Conservation (phyloP, 2,113 vertebrate genomes). For the Pterocles orientalis region DNA sequence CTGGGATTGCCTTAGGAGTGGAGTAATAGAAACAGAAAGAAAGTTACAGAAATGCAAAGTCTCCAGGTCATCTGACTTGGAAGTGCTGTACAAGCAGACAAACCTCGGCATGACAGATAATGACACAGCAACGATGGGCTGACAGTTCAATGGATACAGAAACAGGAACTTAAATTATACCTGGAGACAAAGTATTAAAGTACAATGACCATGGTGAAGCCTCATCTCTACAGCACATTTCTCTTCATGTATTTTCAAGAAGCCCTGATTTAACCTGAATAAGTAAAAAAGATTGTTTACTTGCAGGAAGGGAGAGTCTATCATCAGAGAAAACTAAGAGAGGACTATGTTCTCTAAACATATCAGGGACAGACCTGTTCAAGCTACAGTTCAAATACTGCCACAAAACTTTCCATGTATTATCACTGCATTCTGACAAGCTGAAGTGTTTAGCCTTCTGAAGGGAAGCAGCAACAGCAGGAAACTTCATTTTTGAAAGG, state of each 20-base stretch:
- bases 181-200: neutral
- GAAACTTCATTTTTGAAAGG: neutral
- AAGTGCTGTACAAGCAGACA: neutral
- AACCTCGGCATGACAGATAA: neutral
- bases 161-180: neutral
- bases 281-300: neutral
- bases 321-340: neutral
- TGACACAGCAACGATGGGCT: neutral
- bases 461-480: neutral
- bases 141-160: neutral
- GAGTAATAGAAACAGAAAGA: accelerated
- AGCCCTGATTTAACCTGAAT: neutral
- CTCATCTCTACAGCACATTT: neutral
- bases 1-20: neutral
- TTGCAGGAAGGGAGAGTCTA: neutral
- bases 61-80: neutral
- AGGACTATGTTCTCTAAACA: neutral
- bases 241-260: neutral
- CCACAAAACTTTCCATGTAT: neutral
- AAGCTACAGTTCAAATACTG: neutral
- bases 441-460: neutral
- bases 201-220: neutral
- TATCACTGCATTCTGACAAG: neutral
- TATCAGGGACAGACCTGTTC: neutral
- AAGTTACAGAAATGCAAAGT: neutral